Base-by-base conservation (phyloP, 2,888 invertebrate genomes). In the Argynnis bischoffii region DNA sequence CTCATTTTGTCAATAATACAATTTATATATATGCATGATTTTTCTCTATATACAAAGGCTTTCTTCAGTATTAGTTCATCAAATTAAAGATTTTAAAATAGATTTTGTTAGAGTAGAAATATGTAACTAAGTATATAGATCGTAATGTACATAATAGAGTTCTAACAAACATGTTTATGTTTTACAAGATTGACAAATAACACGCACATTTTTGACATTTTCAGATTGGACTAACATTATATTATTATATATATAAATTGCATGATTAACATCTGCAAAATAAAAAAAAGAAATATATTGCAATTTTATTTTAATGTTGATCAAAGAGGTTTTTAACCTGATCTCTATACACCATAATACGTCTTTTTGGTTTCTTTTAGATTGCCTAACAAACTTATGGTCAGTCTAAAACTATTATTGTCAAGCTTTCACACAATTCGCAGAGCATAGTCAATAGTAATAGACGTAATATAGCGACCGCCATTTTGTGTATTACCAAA, bases 181-280 rank as follows among this genome's bases (percentile, higher is more conserved):
- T 50, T 70, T 64, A 50, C 61, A 46, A 69, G 53, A 57, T 69
- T 63, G 55, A 47, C 1, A 13, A 66, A 26, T 65, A 56, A 21
- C 21, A 18, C 53, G 67, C 67, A 70, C 66, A 61, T 14, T 13
- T 67, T 54, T 54, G 67, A 69, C 63, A 26, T 51, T 57, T 55
- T 64, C 47, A 65, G 66, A 47, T 67, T 53, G 16, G 67, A 71
- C 72, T 74, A 72, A 74, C 66, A 66, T n/a, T n/a, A n/a, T n/a
- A 8, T 41, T 41, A 41, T 41, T 55, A 60, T n/a, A 48, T 41
- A 41, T 66, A 70, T 70, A 67, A 68, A 41, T 66, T 70, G 76
- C 77, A 77, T 75, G 77, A 65, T 54, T 69, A 70, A 69, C 5
- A 51, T 8, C 1, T 41, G 51, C 26, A 56, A 69, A 59, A 53